Base-by-base conservation (phyloP, 2,888 invertebrate species). In the Ryuthela nishihirai region DNA sequence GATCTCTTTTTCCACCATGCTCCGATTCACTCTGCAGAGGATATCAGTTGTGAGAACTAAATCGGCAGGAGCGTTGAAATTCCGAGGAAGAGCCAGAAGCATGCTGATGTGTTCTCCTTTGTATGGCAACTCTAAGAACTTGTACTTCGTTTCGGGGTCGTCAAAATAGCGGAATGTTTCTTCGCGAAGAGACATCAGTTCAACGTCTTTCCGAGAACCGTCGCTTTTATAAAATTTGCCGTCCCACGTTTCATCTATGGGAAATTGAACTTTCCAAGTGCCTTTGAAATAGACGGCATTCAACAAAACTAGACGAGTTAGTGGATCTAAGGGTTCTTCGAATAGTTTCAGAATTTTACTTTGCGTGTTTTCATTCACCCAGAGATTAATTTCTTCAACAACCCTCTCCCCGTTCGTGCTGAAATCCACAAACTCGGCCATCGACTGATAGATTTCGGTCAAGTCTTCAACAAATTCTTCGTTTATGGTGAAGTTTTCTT, bases 261-360 rank as follows among this genome's bases (percentile, higher is more conserved):
- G 80, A 72, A 93, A 93, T 68, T 85, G 83, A 21, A 79, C 72
- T 38, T 76, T 73, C 89, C 91, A 92, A 32, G 80, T 77, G 2
- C 85, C 87, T 78, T 90, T 90, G 75, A 92, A 92, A 72, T 90
- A 89, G 15, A 92, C 81, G 0, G 90, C 90, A 72, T 90, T 92
- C 2, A 89, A 81, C 4, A 92, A 79, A 3, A 92, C 83, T 53
- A 88, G 73, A 45, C 83, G 78, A 1, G 87, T 87, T 0, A 75
- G 69, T 0, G 47, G 43, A 69, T 76, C 69, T 1, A 89, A 70
- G 68, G 79, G 64, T 45, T 60, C 49, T 38, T 48, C 42, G 4
- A 62, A 20, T 20, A 62, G 44, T n/a, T 40, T 29, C 1, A 26
- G 17, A 6, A 62, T 47, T 25, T 52, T 45, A 3, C 44, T 39